Evolutionary conservation across 2,797 vertebrate genomes (phyloP).

Genomic region (Brachyalestes nurse): DNA sequence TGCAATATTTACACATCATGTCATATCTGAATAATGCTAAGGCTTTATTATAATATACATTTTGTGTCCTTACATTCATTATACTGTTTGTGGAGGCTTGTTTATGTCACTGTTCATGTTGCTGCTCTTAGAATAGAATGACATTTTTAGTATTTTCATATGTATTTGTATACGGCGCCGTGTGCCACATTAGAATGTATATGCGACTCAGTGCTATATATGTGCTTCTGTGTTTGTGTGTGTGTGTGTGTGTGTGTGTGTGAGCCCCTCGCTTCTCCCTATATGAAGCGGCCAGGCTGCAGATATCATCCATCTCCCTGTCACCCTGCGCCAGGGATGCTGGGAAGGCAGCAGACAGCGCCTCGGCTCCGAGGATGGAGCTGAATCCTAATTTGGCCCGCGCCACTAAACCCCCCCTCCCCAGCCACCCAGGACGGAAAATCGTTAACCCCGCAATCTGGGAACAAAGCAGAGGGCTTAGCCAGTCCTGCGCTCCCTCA

Average conservation of each 20-base stretch:
- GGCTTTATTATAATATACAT: neutral
- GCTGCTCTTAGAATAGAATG: neutral
- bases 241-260: slow-evolving; percentile 44
- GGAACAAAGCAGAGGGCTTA: slow-evolving; percentile 69
- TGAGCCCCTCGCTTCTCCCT: slow-evolving; percentile 54
- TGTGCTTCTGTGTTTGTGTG: neutral
- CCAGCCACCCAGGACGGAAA: slow-evolving; percentile 71
- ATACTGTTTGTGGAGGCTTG: neutral
- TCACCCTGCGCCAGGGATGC: slow-evolving; percentile 88
- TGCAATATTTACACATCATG: too few relatives aligned
- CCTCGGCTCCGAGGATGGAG: slow-evolving; percentile 82
- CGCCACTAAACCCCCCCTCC: slow-evolving; percentile 62
- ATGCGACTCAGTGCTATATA: slow-evolving; percentile 33
- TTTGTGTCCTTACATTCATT: too few relatives aligned
- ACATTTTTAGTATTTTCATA: neutral
- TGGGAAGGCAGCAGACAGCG: slow-evolving; percentile 91
- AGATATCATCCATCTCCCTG: slow-evolving; percentile 97
- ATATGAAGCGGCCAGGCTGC: slow-evolving; percentile 85
- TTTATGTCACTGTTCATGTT: neutral
- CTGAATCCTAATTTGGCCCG: slow-evolving; percentile 87
- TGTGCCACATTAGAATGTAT: slow-evolving; percentile 37
- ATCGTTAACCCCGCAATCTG: slow-evolving; percentile 76
- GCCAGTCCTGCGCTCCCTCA: slow-evolving; percentile 58
- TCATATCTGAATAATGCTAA: too few relatives aligned
- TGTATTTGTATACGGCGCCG: neutral